Evolutionary conservation across 2,797 vertebrate species (phyloP).

Genomic region (Calcarius lapponicus): DNA sequence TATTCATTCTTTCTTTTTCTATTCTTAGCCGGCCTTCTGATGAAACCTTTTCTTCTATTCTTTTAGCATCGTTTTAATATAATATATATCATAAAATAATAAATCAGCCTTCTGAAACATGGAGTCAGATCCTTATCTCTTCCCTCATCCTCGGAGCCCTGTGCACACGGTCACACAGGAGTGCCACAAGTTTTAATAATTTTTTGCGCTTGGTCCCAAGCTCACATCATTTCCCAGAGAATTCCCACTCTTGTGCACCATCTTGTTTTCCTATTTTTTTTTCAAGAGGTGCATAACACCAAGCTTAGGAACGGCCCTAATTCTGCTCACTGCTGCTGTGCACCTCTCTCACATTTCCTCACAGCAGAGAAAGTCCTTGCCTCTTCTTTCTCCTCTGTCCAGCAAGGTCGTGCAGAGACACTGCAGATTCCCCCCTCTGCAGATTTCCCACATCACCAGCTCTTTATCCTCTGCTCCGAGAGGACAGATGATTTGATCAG

Average conservation of each 20-base stretch:
- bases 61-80: too few species aligned
- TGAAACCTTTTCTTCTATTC: too few species aligned
- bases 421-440: background rate
- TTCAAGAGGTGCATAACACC: background rate
- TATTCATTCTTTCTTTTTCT: too few species aligned
- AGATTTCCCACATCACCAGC: slow-evolving; percentile 34
- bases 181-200: accelerated
- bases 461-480: slow-evolving; percentile 35
- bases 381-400: background rate
- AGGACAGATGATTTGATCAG: slow-evolving; percentile 63
- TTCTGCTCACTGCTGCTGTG: background rate
- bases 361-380: background rate
- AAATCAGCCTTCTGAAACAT: too few species aligned
- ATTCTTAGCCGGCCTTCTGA: too few species aligned
- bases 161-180: background rate
- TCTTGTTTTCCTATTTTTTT: background rate
- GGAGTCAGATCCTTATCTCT: too few species aligned
- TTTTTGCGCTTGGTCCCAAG: background rate
- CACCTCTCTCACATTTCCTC: background rate
- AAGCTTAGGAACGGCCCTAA: background rate
- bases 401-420: background rate
- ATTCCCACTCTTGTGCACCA: background rate
- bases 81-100: too few species aligned
- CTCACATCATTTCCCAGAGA: background rate
- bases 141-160: too few species aligned